phyloP scores from a whole-genome alignment of 1,140 invertebrate species.

The Bombus picipes region DNA sequence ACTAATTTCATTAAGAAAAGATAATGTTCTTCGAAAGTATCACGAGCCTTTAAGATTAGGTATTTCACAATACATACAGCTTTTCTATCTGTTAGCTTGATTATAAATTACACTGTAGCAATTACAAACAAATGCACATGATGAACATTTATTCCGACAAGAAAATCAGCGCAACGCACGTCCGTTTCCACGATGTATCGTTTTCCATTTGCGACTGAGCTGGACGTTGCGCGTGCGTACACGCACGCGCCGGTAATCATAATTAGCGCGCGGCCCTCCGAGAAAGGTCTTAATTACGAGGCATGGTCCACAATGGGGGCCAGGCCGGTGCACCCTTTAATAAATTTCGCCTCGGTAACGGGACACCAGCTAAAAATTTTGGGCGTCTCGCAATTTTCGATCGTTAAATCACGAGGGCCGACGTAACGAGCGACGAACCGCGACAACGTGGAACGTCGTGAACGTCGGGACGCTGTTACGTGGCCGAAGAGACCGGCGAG shows the following conservation, averaged over 20 bases:
- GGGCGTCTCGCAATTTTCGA: constrained; percentile 54
- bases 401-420: constrained; percentile 48
- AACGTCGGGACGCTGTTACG: background rate
- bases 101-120: too few relatives aligned
- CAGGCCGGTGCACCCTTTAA: constrained; percentile 30
- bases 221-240: background rate
- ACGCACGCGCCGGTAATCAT: constrained; percentile 57
- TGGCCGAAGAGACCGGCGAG: background rate
- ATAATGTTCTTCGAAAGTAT: too few relatives aligned
- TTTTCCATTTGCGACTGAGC: background rate
- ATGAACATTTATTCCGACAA: too few relatives aligned
- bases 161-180: background rate
- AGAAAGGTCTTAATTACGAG: constrained; percentile 71
- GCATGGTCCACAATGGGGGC: constrained; percentile 53
- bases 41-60: too few relatives aligned
- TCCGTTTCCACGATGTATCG: background rate
- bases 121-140: too few relatives aligned
- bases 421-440: constrained; percentile 38
- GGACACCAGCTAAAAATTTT: constrained; percentile 45
- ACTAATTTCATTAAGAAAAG: too few relatives aligned
- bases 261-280: constrained; percentile 58
- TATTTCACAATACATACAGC: too few relatives aligned
- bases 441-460: constrained; percentile 16
- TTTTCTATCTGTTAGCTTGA: too few relatives aligned
- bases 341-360: constrained; percentile 61